A percentile compares a stretch with the other conserved stretches of the same genome.
These are phyloP conservation scores for Euura saliciscinereae DNA, from an alignment of 1,140 invertebrate species.

Conservation along the genomic window DNA sequence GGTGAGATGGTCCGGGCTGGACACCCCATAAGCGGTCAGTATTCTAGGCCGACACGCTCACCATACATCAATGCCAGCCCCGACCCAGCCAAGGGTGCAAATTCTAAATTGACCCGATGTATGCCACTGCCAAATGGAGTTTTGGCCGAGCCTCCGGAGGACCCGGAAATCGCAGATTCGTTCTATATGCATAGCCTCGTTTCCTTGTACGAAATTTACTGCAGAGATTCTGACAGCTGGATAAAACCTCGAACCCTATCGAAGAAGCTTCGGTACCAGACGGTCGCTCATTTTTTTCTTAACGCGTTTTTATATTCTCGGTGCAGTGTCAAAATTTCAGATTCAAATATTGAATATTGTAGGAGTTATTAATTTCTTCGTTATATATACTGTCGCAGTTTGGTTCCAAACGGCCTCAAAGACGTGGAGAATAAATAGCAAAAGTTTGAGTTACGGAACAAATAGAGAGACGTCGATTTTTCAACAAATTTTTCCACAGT, in stretches of 20 bases:
- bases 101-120: constrained; percentile 43
- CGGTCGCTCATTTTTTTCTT: no score
- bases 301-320: no score
- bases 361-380: no score
- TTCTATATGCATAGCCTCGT: constrained; percentile 59
- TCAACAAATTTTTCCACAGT: no score
- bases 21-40: not conserved
- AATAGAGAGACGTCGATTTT: no score
- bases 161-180: constrained; percentile 31
- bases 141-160: constrained; percentile 12
- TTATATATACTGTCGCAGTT: no score
- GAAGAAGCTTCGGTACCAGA: not conserved
- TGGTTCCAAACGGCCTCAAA: no score
- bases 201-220: constrained; percentile 52
- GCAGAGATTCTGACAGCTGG: not conserved
- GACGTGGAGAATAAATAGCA: no score
- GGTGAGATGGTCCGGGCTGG: no score
- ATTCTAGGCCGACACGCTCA: constrained; percentile 17
- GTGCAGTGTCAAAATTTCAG: no score
- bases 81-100: constrained; percentile 28
- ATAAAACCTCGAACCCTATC: not conserved
- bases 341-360: no score
- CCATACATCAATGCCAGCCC: constrained; percentile 51
- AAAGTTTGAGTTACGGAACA: no score
- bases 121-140: constrained; percentile 33